Conservation (phyloP, 2,888 invertebrate genomes). For the Cephus nigrinus region DNA sequence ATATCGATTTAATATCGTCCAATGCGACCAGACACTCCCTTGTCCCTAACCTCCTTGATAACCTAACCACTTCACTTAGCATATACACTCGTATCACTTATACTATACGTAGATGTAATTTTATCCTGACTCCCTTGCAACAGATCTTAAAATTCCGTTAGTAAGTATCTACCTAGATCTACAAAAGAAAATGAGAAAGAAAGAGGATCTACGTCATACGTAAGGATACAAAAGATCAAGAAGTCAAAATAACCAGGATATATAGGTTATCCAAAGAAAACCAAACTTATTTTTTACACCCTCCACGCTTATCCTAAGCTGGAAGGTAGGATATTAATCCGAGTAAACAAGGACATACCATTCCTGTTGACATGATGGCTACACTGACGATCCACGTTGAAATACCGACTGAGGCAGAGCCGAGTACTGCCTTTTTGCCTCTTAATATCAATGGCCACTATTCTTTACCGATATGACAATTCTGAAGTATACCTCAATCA, state of each 20-base stretch:
- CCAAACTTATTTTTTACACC: background rate
- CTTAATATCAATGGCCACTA: background rate
- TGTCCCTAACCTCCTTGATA: background rate
- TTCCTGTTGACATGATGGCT: background rate
- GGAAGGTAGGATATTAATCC: background rate
- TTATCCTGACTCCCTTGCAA: background rate
- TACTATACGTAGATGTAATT: background rate
- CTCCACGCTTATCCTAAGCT: background rate
- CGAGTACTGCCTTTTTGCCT: background rate
- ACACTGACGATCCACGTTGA: background rate
- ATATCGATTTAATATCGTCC: constrained; percentile 23
- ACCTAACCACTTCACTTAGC: background rate
- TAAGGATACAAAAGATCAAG: background rate
- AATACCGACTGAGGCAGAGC: background rate
- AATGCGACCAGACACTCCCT: background rate
- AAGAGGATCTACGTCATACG: constrained; percentile 32
- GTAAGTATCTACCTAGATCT: background rate
- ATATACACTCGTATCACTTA: background rate
- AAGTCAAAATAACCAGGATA: background rate
- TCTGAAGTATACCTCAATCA: background rate
- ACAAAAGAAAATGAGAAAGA: background rate
- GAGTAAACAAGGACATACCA: background rate
- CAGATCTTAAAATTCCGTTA: background rate
- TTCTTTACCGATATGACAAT: background rate
- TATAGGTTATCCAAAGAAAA: background rate